Base-by-base conservation (phyloP, 2,113 vertebrate genomes). In the Sebastes fasciatus region DNA sequence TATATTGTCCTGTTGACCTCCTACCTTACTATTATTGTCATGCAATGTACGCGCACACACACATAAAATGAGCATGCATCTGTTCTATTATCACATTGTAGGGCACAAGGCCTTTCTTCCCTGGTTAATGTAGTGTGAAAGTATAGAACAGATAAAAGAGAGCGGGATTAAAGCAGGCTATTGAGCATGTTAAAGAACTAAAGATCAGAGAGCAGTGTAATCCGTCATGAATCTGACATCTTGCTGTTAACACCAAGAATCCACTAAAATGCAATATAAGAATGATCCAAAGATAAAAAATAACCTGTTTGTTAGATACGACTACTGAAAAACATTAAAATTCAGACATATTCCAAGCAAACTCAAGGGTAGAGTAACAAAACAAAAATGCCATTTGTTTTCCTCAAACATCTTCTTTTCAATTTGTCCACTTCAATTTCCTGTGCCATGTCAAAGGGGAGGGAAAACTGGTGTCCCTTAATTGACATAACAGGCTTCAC, bases 71-170 rank as follows among this genome's bases (percentile, higher is more conserved):
- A 64, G n/a, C 5, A 1, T 16, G 7, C 14, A 43, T 75, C 46
- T 68, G 60, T 23, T 58, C n/a, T 63, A 23, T 72, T 54, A 55
- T 67, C 23, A 34, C 21, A 0, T 4, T 1, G 45, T 21, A 77
- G 61, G 16, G 42, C 21, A 49, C 9, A 61, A 72, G 49, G 73
- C n/a, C 75, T 77, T 55, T 60, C 14, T 40, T 21, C 43, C 64
- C 51, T 74, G 14, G 17, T 71, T 80, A 82, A 82, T 80, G 58
- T 48, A 54, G 80, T 86, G 71, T 91, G 77, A 84, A 83, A 81
- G 62, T 64, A 80, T 70, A 62, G 19, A 63, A 67, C 64, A 74
- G 70, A 89, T 73, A 74, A 87, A 76, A 77, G 62, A 40, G 66
- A 71, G 43, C 5, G 1, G 68, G 70, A 89, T 72, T 83, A 84